Percentiles rank a stretch among this genome's conserved stretches.
Evolutionary conservation across 2,113 vertebrate species (phyloP).

Genomic region (Hemicordylus capensis): DNA sequence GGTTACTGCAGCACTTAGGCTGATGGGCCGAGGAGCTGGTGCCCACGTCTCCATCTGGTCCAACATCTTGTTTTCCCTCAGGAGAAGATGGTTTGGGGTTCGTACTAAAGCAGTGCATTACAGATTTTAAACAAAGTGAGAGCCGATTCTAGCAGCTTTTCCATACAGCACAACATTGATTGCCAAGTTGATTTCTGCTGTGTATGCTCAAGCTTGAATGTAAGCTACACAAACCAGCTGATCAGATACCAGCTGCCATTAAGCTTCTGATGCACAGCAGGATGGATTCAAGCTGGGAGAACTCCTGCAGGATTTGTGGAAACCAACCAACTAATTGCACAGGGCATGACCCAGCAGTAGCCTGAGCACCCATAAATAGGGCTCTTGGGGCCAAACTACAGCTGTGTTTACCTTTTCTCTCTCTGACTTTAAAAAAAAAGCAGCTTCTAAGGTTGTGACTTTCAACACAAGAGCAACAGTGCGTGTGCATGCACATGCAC

Average conservation of each 20-base stretch:
- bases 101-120: accelerated
- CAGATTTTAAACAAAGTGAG: background rate
- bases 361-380: background rate
- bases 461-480: background rate
- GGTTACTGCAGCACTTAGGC: too few relatives aligned
- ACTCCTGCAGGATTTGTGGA: background rate
- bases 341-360: background rate
- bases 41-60: background rate
- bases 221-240: background rate
- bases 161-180: background rate
- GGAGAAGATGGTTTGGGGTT: background rate
- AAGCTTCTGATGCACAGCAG: background rate
- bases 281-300: background rate
- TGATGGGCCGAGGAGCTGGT: background rate
- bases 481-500: background rate
- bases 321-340: background rate
- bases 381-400: background rate
- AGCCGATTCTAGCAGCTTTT: background rate
- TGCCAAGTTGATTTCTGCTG: background rate
- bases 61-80: background rate
- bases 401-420: background rate
- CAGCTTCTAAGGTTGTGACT: background rate
- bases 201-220: background rate
- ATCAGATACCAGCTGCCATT: background rate
- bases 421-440: background rate